Evolutionary conservation across 1,140 invertebrate species (phyloP).

Genomic region (Grapholita molesta): DNA sequence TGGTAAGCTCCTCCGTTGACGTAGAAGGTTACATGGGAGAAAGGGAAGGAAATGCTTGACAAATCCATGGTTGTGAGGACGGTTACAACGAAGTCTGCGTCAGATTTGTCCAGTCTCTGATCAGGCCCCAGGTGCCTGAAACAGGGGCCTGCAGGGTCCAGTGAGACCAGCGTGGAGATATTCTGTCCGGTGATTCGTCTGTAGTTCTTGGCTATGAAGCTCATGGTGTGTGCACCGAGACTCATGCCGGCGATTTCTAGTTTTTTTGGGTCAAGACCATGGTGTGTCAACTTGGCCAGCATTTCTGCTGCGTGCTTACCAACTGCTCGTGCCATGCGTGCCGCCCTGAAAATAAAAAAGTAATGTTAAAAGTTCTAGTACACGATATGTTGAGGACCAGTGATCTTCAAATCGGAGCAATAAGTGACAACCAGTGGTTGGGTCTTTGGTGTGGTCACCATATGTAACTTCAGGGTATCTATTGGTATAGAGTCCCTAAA

Average conservation of each 20-base stretch:
- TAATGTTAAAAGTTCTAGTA: background rate
- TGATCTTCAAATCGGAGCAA: no score
- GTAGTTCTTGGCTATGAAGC: conserved; percentile 58
- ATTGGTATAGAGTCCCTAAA: no score
- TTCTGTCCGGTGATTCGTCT: conserved; percentile 47
- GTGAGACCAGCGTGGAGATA: conserved; percentile 53
- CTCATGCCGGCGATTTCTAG: conserved; percentile 55
- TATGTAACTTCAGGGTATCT: no score
- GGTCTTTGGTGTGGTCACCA: no score
- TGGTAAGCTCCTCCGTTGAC: conserved; percentile 85
- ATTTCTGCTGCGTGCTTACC: conserved; percentile 51
- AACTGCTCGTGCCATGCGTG: conserved; percentile 42
- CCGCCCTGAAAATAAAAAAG: conserved; percentile 43
- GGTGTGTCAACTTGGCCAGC: conserved; percentile 39
- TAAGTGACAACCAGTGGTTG: no score
- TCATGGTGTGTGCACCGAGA: conserved; percentile 54
- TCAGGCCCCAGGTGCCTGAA: conserved; percentile 54
- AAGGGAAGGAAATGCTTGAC: conserved; percentile 81
- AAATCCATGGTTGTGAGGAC: conserved; percentile 84
- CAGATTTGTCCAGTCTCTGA: conserved; percentile 43
- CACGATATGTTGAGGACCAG: no score
- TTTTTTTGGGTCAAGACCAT: conserved; percentile 51
- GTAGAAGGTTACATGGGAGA: conserved; percentile 82
- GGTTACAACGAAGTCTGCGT: conserved; percentile 19
- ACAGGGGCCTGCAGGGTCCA: conserved; percentile 64